Evolutionary conservation across 2,888 invertebrate genomes (phyloP).

Genomic region (Drosophila maculinotata): DNA sequence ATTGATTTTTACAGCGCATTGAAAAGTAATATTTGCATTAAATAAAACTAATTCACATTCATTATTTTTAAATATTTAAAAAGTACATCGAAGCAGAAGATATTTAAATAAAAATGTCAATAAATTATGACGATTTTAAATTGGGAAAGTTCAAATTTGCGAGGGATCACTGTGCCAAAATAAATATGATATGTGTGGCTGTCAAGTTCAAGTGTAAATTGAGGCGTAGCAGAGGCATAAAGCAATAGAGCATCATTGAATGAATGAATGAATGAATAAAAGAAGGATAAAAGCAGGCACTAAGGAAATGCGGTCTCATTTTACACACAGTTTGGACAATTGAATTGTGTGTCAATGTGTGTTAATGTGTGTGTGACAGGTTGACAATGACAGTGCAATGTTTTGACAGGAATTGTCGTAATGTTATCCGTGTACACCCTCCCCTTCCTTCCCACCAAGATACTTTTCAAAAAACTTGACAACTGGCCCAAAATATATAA

Average conservation of each 20-base stretch:
- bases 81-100: no score
- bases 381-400: constrained; percentile 70
- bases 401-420: constrained; percentile 81
- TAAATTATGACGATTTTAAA: not conserved
- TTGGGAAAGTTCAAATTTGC: not conserved
- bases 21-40: no score
- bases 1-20: no score
- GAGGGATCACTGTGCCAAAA: constrained; percentile 6
- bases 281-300: constrained; percentile 36
- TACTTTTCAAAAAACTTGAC: constrained; percentile 16
- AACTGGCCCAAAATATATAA: not conserved
- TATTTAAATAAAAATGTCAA: not conserved
- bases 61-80: no score
- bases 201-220: constrained; percentile 68
- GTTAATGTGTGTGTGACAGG: constrained; percentile 40
- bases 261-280: constrained; percentile 13
- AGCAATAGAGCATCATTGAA: constrained; percentile 52
- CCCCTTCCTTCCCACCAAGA: constrained; percentile 19
- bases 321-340: constrained; percentile 60
- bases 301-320: constrained; percentile 70
- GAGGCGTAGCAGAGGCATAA: constrained; percentile 43
- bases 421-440: constrained; percentile 53
- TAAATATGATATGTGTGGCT: constrained; percentile 15
- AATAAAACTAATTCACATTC: no score
- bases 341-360: constrained; percentile 38